These are phyloP conservation scores for Ptilodon capucinus DNA, from an alignment of 2,888 invertebrate species.

Conservation along the genomic window DNA sequence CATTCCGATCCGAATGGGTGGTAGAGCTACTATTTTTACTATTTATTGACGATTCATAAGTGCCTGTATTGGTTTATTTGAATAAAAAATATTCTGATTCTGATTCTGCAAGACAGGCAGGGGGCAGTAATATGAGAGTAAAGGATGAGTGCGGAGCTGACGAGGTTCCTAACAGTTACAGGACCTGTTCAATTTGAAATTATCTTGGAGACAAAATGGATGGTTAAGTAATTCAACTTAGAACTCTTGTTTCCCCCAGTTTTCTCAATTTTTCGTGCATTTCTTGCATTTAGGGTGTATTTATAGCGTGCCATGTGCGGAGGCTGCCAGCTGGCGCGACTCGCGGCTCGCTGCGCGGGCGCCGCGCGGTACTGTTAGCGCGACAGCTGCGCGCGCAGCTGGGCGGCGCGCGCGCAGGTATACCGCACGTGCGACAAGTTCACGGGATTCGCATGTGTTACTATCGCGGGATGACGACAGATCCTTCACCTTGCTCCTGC, in stretches of 20 bases:
- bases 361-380: constrained; percentile 30
- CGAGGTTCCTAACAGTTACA: too few species aligned
- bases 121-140: too few species aligned
- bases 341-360: constrained; percentile 7
- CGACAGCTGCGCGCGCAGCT: constrained; percentile 41
- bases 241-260: background rate
- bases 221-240: background rate
- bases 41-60: too few species aligned
- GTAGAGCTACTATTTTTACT: too few species aligned
- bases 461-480: background rate
- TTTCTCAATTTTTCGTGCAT: background rate
- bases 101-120: too few species aligned
- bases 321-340: constrained; percentile 32
- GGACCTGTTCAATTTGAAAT: too few species aligned
- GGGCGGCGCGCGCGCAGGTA: constrained; percentile 35
- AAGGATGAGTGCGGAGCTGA: too few species aligned
- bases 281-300: constrained; percentile 27
- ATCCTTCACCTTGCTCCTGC: background rate
- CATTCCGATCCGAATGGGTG: too few species aligned
- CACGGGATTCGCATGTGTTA: constrained; percentile 31
- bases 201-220: background rate
- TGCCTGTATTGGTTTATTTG: too few species aligned
- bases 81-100: too few species aligned
- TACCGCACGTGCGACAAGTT: constrained; percentile 41
- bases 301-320: constrained; percentile 27